Percentiles rank a stretch among this genome's conserved stretches.
Conservation (phyloP, 2,113 vertebrate species). For the Ammodytes dubius region DNA sequence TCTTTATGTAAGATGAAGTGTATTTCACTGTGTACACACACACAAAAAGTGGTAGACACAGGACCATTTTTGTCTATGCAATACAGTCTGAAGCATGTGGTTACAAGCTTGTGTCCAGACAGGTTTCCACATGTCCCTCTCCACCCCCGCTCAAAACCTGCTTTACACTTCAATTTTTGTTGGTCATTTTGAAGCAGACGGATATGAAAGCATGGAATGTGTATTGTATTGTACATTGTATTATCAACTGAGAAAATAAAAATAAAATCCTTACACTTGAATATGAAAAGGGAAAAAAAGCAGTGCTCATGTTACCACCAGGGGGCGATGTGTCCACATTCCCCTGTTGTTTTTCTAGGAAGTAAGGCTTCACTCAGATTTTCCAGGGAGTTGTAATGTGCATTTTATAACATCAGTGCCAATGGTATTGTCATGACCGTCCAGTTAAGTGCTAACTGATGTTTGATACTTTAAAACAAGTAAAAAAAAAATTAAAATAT, state of each 20-base stretch:
- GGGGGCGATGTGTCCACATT: neutral
- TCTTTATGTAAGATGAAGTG: too few species aligned
- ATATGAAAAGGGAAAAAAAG: neutral
- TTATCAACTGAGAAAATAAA: neutral
- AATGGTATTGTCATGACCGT: neutral
- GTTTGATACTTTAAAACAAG: neutral
- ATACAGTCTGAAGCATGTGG: neutral
- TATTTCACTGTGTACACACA: too few species aligned
- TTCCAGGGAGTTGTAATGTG: neutral
- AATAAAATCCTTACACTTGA: neutral
- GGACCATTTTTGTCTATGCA: too few species aligned
- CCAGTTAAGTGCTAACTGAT: neutral
- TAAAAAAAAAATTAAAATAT: neutral
- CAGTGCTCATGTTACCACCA: slow-evolving; percentile 5
- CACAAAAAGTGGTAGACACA: too few species aligned
- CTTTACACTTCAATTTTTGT: neutral
- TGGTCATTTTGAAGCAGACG: neutral
- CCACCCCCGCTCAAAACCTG: neutral
- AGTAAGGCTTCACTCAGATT: neutral
- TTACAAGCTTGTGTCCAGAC: slow-evolving; percentile 1
- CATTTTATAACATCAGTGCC: neutral
- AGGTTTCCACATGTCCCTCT: slow-evolving; percentile 29
- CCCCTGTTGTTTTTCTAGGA: neutral
- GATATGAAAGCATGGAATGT: neutral
- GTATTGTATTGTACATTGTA: neutral